These are phyloP conservation scores for Podarcis raffonei DNA, from an alignment of 2,113 vertebrate genomes.

Conservation along the genomic window DNA sequence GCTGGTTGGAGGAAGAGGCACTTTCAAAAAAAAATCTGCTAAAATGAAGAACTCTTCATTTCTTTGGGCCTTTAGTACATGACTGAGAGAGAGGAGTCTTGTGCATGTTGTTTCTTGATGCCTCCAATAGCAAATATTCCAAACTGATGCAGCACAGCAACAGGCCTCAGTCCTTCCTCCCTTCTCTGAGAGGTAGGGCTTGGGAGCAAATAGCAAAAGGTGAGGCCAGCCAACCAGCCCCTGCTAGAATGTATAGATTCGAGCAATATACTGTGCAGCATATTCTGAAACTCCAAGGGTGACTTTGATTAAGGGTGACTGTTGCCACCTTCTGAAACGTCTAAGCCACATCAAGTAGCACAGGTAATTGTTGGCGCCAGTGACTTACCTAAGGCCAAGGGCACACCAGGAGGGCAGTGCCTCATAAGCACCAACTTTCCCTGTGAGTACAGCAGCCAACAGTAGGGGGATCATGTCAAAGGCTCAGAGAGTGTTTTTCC, in stretches of 20 bases:
- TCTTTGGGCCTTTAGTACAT: neutral
- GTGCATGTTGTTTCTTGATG: neutral
- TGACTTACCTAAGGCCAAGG: neutral
- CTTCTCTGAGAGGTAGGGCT: neutral
- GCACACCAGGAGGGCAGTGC: too few relatives aligned
- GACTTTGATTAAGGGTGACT: neutral
- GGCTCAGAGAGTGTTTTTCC: neutral
- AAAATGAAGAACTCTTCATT: neutral
- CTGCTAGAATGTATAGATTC: neutral
- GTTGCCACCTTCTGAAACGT: neutral
- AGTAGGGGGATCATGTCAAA: neutral
- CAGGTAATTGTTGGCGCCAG: neutral
- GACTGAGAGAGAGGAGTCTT: too few relatives aligned
- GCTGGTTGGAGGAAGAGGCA: neutral
- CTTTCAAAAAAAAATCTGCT: neutral
- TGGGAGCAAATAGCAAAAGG: neutral
- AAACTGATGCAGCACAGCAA: too few relatives aligned
- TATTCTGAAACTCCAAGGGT: neutral
- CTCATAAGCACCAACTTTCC: neutral
- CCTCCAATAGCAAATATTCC: neutral
- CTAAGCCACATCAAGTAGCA: neutral
- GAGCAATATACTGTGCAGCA: neutral
- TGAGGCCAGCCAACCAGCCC: too few relatives aligned
- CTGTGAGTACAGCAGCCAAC: neutral
- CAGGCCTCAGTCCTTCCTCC: too few relatives aligned